Evolutionary conservation across 2,797 vertebrate genomes (phyloP), one percentile per base, ranked within the genome.

Genomic region (Eleutherodactylus coqui): DNA sequence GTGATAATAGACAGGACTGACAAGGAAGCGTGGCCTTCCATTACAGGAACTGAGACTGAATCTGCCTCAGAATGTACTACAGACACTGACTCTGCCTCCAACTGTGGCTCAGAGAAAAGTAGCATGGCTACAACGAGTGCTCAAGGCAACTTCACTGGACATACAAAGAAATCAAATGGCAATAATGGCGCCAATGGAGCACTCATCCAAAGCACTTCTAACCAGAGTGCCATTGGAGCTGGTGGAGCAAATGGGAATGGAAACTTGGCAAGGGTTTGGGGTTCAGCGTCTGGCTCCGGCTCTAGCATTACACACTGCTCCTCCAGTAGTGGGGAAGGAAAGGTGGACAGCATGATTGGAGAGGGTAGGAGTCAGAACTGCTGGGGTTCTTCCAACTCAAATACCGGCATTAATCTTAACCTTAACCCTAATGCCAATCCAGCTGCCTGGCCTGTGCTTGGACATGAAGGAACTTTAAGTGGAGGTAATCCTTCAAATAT

Each of bases 41-140:
- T 95, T 94, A 93, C 92, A 60, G 93, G 93, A 88, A 91, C 94
- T 76, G 95, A 96, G 94, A 95, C 96, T 85, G 94, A 93, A 86
- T 93, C 94, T 90, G 94, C 94, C 91, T 92, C 95, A 96, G 97
- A 96, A 99, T 99, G 98, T 95, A 93, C 95, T 92, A 93, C 94
- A 91, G 95, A 96, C 93, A 93, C 95, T 96, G 96, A 96, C 93
- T 94, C 93, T 91, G 93, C 95, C 92, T 93, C 94, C 93, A 93
- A 89, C 92, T 94, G 94, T 90, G 93, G 94, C 96, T 94, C 95
- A 78, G 94, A 95, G 91, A 96, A 93, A 94, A 95, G 94, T 95
- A 97, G 96, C 94, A 98, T 99, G 97, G 97, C 98, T 94, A 97
- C 97, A 91, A 82, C 67, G 24, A 93, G 96, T 91, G 95, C 96